A percentile compares a stretch with the other conserved stretches of the same genome.
phyloP scores from a whole-genome alignment of 2,797 vertebrate genomes.

The Acanthis flammea region DNA sequence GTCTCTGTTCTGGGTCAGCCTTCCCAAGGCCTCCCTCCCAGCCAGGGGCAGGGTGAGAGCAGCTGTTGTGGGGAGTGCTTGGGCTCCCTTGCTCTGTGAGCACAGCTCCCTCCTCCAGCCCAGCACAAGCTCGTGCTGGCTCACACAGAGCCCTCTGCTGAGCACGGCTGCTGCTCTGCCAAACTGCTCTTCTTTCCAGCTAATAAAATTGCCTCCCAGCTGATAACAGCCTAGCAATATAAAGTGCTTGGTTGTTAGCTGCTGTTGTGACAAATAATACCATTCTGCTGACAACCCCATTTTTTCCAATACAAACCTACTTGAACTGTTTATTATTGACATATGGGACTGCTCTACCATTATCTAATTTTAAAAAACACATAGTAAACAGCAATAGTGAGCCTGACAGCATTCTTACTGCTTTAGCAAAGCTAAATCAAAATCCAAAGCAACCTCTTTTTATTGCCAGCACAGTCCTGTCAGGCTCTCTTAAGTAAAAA shows the following conservation, averaged over 20 bases:
- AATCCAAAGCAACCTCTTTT: neutral
- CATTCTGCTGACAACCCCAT: conserved; percentile 37
- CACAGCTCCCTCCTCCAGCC: neutral
- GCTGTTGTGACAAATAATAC: conserved; percentile 56
- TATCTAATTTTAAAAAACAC: conserved; percentile 5
- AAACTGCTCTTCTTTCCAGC: neutral
- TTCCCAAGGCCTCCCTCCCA: neutral
- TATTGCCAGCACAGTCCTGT: neutral
- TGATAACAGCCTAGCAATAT: conserved; percentile 16
- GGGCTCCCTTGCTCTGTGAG: neutral
- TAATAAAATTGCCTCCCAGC: conserved; percentile 30
- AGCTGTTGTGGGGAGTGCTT: accelerated
- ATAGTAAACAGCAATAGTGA: neutral
- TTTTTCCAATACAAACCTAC: conserved; percentile 45
- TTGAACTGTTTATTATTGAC: conserved; percentile 52
- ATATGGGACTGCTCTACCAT: neutral
- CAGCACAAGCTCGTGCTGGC: neutral
- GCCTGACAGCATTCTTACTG: neutral
- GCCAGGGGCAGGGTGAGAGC: neutral
- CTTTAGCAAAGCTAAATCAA: conserved; percentile 28
- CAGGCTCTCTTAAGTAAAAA: neutral
- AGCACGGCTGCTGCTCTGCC: neutral
- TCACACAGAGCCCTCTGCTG: neutral
- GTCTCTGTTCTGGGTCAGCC: neutral
- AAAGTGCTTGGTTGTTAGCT: conserved; percentile 4